Percentiles rank a stretch among this genome's conserved stretches.
These are phyloP conservation scores for Drosophila nebulosa DNA, from an alignment of 1,140 invertebrate species.

Conservation along the genomic window DNA sequence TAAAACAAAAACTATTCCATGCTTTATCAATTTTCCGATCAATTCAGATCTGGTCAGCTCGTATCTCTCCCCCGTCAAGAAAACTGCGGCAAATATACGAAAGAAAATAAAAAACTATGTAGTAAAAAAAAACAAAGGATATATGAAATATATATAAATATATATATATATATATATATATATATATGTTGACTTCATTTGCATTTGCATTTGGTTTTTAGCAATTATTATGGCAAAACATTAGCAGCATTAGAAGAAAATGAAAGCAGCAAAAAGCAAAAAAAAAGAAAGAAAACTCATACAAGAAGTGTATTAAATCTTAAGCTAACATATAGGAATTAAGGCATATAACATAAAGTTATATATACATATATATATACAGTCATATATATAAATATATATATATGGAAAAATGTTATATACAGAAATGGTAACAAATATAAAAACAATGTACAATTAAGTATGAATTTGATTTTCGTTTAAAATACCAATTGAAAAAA, in stretches of 20 bases:
- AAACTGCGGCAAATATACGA: slow-evolving; percentile 27
- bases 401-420: slow-evolving; percentile 46
- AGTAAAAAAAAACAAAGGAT: slow-evolving; percentile 17
- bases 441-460: slow-evolving; percentile 62
- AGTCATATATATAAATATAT: slow-evolving; percentile 28
- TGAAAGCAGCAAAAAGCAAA: slow-evolving; percentile 14
- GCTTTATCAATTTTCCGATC: slow-evolving; percentile 10
- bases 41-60: slow-evolving; percentile 1
- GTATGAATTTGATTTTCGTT: slow-evolving; percentile 49
- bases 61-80: slow-evolving; percentile 31
- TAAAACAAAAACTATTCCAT: slow-evolving; percentile 1
- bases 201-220: slow-evolving; percentile 47
- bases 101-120: slow-evolving; percentile 5
- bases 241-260: slow-evolving; percentile 39
- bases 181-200: slow-evolving; percentile 41
- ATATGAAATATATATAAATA: slow-evolving; percentile 35
- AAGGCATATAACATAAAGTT: slow-evolving; percentile 55
- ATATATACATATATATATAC: slow-evolving; percentile 54
- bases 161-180: slow-evolving; percentile 32
- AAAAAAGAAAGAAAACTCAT: slow-evolving; percentile 27
- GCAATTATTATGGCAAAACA: slow-evolving; percentile 35
- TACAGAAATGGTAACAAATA: slow-evolving; percentile 54
- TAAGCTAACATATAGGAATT: slow-evolving; percentile 44
- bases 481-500: slow-evolving; percentile 12
- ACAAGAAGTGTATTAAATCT: slow-evolving; percentile 39